Base-by-base conservation (phyloP, 1,140 invertebrate genomes). In the Pseudobourletiella spinata region DNA sequence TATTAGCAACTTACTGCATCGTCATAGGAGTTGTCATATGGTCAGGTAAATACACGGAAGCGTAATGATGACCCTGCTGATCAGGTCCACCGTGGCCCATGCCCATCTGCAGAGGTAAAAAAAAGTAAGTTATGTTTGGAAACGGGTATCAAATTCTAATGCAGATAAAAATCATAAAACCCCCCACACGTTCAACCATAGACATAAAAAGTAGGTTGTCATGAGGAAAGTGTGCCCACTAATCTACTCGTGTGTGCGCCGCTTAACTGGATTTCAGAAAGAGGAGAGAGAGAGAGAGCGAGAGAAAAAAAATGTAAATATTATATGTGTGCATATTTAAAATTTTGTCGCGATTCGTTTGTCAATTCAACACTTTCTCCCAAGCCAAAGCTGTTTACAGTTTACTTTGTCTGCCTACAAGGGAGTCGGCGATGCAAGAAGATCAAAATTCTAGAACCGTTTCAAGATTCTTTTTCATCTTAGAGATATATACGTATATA, bases 21-120 rank as follows among this genome's bases (percentile, higher is more conserved):
- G 64, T 66, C 60, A 63, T 66, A 39, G 64, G 64, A 16, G 62
- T 68, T 18, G 56, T 63, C 64, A 64, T 66, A 42, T 68, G 67
- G 25, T 68, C 67, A 65, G 67, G 67, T 63, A 68, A 56, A 57
- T 68, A 68, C 66, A 68, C 65, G 56, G 55, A 42, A 52, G 63
- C 26, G 32, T 65, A 68, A 57, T 67, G 61, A 20, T 64, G 67
- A 63, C 58, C 57, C 57, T 68, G 67, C 51, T 64, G 63, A 58
- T 68, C 66, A 24, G 35, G 16, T 61, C 59, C 60, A 22, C 54
- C 58, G 42, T 65, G 63, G 15, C 58, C 63, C 60, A 62, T 62
- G 6, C 26, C 30, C 63, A 65, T 65, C 63, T 65, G 54, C 8
- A 64, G 30, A 46, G n/a, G n/a, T n/a, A n/a, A n/a, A n/a, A n/a